These are phyloP conservation scores for Melinaea menophilus DNA, from an alignment of 2,888 invertebrate species.

Conservation along the genomic window DNA sequence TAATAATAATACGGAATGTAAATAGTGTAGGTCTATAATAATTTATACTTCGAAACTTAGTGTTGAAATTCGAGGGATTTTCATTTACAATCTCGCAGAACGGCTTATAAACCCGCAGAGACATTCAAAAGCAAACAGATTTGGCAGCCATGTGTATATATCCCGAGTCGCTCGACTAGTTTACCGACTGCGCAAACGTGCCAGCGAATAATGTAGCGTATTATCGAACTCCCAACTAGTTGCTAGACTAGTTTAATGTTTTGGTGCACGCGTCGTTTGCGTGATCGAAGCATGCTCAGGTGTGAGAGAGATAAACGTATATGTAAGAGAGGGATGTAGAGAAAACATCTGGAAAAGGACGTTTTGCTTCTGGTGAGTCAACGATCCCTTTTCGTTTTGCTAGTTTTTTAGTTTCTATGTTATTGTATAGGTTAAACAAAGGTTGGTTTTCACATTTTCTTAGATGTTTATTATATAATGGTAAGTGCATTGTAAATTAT, in stretches of 20 bases:
- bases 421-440: slow-evolving; percentile 8
- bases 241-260: slow-evolving; percentile 37
- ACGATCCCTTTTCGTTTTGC: slow-evolving; percentile 26
- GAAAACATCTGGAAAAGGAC: slow-evolving; percentile 51
- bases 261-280: slow-evolving; percentile 41
- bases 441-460: slow-evolving; percentile 3
- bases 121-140: slow-evolving; percentile 25
- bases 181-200: slow-evolving; percentile 37
- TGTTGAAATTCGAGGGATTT: too few relatives aligned
- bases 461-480: too few relatives aligned
- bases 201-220: slow-evolving; percentile 17
- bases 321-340: slow-evolving; percentile 41
- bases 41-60: too few relatives aligned
- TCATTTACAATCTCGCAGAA: too few relatives aligned
- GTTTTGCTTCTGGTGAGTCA: slow-evolving; percentile 31
- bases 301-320: slow-evolving; percentile 36
- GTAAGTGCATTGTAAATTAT: too few relatives aligned
- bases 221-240: slow-evolving; percentile 33
- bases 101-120: too few relatives aligned
- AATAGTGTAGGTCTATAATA: too few relatives aligned
- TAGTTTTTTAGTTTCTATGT: slow-evolving; percentile 24
- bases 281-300: slow-evolving; percentile 40
- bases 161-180: slow-evolving; percentile 30
- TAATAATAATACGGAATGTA: too few relatives aligned
- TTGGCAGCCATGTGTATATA: slow-evolving; percentile 28